Conservation (phyloP, 2,888 invertebrate species). For the Branchellion lobata region DNA sequence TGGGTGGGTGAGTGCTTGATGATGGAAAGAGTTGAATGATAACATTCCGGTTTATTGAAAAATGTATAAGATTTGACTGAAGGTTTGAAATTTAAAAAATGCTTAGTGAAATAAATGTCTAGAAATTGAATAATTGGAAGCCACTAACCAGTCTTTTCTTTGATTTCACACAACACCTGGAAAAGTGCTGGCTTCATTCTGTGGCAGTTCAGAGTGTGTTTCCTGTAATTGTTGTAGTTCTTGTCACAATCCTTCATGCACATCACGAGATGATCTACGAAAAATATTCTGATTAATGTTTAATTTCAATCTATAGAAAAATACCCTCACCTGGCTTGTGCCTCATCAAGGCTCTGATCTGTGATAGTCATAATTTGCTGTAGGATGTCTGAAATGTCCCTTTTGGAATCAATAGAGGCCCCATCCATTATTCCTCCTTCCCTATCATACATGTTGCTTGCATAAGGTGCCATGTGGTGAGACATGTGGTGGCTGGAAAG, state of each 20-base stretch:
- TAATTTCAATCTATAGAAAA: neutral
- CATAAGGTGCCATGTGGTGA: conserved; percentile 43
- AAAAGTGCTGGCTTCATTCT: conserved; percentile 98
- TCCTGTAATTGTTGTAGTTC: conserved; percentile 36
- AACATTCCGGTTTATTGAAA: too few species aligned
- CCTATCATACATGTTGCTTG: conserved; percentile 21
- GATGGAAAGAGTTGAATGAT: neutral
- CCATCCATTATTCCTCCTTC: conserved; percentile 33
- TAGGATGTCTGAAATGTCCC: conserved; percentile 90
- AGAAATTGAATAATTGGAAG: too few species aligned
- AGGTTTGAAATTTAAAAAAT: too few species aligned
- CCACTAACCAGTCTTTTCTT: conserved; percentile 99
- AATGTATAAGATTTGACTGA: too few species aligned
- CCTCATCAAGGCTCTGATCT: conserved; percentile 95
- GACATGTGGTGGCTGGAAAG: conserved; percentile 40
- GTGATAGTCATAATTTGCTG: conserved; percentile 99
- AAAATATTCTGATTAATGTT: too few species aligned
- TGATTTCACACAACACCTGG: conserved; percentile 97
- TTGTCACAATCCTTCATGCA: too few species aligned
- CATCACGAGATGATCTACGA: too few species aligned
- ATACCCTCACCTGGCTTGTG: conserved; percentile 77
- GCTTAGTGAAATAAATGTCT: too few species aligned
- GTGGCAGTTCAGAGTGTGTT: conserved; percentile 81
- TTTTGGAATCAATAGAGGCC: conserved; percentile 39
- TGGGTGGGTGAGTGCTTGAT: conserved; percentile 55